Conservation (phyloP, 2,797 vertebrate genomes). For the Alcedo atthis region DNA sequence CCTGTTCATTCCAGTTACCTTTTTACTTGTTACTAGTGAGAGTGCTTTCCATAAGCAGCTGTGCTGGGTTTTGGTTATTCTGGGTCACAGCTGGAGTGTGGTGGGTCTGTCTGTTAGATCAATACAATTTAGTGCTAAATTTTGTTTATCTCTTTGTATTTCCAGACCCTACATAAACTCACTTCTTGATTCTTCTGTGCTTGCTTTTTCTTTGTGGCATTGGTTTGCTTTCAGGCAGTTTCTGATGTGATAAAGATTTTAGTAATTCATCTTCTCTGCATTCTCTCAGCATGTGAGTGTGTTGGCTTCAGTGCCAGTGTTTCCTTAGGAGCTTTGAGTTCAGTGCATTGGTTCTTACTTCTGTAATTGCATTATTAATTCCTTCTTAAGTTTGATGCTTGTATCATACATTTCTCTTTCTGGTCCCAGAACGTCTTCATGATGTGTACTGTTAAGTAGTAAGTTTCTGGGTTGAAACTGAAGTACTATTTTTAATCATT, state of each 20-base stretch:
- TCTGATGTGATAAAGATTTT: conserved; percentile 2
- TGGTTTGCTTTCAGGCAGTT: neutral
- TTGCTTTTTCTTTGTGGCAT: neutral
- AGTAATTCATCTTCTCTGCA: neutral
- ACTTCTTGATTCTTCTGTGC: neutral
- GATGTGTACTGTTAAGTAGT: conserved; percentile 7
- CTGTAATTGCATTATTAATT: conserved; percentile 26
- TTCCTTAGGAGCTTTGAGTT: conserved; percentile 15
- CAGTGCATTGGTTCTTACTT: neutral
- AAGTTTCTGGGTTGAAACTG: conserved; percentile 33
- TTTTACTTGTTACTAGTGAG: neutral
- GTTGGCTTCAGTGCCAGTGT: neutral
- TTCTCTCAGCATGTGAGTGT: neutral
- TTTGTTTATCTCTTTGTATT: neutral
- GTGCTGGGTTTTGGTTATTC: neutral
- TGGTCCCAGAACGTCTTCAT: conserved; percentile 20
- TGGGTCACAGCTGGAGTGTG: neutral
- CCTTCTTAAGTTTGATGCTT: conserved; percentile 13
- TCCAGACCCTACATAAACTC: neutral
- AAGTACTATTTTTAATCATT: conserved; percentile 52
- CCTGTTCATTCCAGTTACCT: neutral
- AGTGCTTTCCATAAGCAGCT: neutral
- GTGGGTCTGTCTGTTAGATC: neutral
- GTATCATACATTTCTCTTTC: neutral
- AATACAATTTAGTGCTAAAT: accelerated